Evolutionary conservation across 2,113 vertebrate genomes (phyloP).

Genomic region (Megaleporinus macrocephalus): DNA sequence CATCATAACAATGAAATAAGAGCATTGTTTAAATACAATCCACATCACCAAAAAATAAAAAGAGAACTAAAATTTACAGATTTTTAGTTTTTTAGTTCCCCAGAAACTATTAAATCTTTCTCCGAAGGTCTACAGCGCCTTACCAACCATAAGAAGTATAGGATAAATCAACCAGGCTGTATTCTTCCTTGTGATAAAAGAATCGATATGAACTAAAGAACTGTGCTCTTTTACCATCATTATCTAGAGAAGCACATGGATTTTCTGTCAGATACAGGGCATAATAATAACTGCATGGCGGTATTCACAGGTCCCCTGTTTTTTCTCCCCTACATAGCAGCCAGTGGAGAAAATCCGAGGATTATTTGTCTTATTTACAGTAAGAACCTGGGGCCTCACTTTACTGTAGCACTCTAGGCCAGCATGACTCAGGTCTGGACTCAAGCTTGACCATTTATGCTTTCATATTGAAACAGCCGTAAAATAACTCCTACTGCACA

Average conservation of each 20-base stretch:
- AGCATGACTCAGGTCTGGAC: neutral
- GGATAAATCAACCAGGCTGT: neutral
- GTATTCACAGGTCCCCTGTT: slow-evolving; percentile 34
- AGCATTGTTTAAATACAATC: too few relatives aligned
- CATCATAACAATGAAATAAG: too few relatives aligned
- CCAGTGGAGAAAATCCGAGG: neutral
- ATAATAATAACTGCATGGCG: slow-evolving; percentile 6
- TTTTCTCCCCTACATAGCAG: slow-evolving; percentile 11
- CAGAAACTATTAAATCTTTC: neutral
- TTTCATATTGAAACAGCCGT: neutral
- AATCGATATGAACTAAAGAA: neutral
- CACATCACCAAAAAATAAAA: neutral
- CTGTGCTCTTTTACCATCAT: neutral
- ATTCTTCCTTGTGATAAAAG: neutral
- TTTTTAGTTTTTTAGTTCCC: too few relatives aligned
- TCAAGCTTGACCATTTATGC: neutral
- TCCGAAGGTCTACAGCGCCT: too few relatives aligned
- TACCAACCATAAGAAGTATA: neutral
- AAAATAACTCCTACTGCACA: slow-evolving; percentile 1
- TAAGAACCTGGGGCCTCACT: neutral
- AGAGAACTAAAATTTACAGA: too few relatives aligned
- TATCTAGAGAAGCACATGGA: slow-evolving; percentile 27
- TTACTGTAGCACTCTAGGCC: neutral
- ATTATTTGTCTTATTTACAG: slow-evolving; percentile 11
- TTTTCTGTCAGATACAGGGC: slow-evolving; percentile 48